These are phyloP conservation scores for Lemur catta DNA, from an alignment of 2,797 vertebrate species.

Conservation along the genomic window DNA sequence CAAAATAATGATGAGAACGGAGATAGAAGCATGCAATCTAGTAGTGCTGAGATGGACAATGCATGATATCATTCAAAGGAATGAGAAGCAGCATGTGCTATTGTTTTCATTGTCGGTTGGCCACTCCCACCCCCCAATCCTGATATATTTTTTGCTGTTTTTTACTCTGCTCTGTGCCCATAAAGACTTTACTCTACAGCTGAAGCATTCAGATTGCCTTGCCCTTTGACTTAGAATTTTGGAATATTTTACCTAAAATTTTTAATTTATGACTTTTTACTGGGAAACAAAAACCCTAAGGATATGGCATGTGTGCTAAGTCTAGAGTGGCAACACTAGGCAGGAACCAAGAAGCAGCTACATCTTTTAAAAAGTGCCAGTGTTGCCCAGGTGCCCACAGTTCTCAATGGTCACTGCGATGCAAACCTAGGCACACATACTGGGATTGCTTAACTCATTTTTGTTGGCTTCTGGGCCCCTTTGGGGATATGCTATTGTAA, in stretches of 20 bases:
- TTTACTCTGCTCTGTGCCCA: background rate
- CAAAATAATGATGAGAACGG: background rate
- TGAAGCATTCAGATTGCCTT: background rate
- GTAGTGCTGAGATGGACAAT: fast-evolving
- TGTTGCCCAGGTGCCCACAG: too few relatives aligned
- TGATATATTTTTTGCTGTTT: background rate
- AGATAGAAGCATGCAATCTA: background rate
- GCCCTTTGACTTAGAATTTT: background rate
- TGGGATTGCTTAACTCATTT: background rate
- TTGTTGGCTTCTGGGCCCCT: background rate
- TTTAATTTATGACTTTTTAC: background rate
- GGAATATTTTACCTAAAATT: background rate
- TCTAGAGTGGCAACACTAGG: fast-evolving
- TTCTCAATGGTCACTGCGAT: too few relatives aligned
- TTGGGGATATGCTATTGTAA: background rate
- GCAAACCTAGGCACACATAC: background rate
- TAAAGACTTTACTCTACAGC: fast-evolving
- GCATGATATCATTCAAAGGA: background rate
- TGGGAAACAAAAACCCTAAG: background rate
- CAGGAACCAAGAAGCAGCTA: background rate
- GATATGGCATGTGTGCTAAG: background rate
- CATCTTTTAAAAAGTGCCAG: background rate
- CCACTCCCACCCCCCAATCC: fast-evolving
- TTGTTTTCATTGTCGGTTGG: background rate
- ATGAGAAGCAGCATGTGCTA: fast-evolving